These are phyloP conservation scores for Drosophila equinoxialis DNA, from an alignment of 1,140 invertebrate genomes.

Conservation along the genomic window DNA sequence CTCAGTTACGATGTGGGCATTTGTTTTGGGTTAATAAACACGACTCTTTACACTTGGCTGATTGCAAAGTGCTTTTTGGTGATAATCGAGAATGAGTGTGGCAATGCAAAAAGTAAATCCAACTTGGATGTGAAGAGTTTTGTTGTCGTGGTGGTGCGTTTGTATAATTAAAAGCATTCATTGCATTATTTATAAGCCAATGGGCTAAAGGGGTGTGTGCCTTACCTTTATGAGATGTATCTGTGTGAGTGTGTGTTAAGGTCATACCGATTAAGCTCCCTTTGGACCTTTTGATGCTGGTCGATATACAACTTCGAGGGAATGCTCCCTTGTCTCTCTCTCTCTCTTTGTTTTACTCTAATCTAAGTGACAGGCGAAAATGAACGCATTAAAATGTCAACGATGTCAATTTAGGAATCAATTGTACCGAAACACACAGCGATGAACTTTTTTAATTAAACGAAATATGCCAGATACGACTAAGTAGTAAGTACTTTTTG, in stretches of 20 bases:
- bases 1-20: constrained; percentile 15
- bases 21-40: constrained; percentile 76
- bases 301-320: constrained; percentile 22
- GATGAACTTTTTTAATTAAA: constrained; percentile 76
- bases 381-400: constrained; percentile 70
- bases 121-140: background rate
- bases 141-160: constrained; percentile 28
- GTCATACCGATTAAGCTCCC: constrained; percentile 17
- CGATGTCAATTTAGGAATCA: constrained; percentile 61
- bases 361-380: constrained; percentile 52
- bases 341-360: background rate
- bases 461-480: constrained; percentile 51
- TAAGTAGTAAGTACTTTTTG: constrained; percentile 34
- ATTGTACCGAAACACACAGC: constrained; percentile 57
- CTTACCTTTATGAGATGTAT: background rate
- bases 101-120: background rate
- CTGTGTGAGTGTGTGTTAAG: constrained; percentile 10
- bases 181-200: constrained; percentile 70
- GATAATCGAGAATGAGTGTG: constrained; percentile 8
- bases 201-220: background rate
- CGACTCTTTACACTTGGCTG: constrained; percentile 71
- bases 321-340: too few relatives aligned
- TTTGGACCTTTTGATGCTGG: background rate
- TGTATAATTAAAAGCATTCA: constrained; percentile 71
- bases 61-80: constrained; percentile 39